A percentile compares a stretch with the other conserved stretches of the same genome.
Conservation (phyloP, 2,113 vertebrate genomes). For the Crotalus helleri region DNA sequence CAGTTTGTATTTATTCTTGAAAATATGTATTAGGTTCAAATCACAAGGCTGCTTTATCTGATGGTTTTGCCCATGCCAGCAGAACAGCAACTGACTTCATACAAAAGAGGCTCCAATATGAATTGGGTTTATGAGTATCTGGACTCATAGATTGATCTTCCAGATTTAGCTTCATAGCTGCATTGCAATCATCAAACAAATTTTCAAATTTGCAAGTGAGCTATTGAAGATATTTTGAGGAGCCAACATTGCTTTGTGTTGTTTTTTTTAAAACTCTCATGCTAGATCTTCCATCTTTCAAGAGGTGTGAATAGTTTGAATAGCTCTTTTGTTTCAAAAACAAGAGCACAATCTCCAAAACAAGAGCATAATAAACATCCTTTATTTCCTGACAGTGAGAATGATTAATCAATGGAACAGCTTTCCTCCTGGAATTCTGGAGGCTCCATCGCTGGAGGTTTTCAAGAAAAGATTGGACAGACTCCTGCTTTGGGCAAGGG, state of each 20-base stretch:
- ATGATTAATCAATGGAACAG: not conserved
- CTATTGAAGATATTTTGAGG: not conserved
- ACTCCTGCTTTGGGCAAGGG: not conserved
- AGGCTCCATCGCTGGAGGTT: not conserved
- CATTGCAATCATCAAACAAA: not conserved
- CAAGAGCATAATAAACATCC: not conserved
- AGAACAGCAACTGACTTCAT: not conserved
- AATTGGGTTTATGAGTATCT: not conserved
- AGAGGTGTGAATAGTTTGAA: not conserved
- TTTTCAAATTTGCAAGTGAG: not conserved
- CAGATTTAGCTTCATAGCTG: not conserved
- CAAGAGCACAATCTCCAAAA: not conserved
- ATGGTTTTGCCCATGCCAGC: not conserved
- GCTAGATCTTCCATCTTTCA: not conserved
- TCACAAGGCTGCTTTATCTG: not conserved
- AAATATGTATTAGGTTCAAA: not conserved
- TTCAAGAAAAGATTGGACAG: not conserved
- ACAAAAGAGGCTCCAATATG: not conserved
- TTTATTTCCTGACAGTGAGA: not conserved
- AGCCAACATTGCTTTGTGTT: not conserved
- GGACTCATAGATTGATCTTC: not conserved
- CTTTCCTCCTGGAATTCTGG: too few species aligned
- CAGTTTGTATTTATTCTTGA: not conserved
- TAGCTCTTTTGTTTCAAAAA: not conserved
- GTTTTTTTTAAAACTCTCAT: not conserved